phyloP scores from a whole-genome alignment of 2,888 invertebrate genomes.

The Furcula furcula region DNA sequence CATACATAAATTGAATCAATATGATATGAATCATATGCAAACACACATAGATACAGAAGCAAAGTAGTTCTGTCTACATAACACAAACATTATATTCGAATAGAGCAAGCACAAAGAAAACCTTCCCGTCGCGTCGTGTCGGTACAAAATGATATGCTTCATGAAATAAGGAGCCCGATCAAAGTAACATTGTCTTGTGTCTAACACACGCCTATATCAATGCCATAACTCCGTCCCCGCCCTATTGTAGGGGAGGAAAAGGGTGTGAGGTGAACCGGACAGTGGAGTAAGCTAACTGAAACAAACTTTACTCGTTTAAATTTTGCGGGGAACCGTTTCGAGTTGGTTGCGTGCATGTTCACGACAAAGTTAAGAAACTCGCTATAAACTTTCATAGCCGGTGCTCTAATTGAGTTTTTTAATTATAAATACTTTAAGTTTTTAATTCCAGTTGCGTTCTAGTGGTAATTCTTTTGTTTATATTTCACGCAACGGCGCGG shows the following conservation, averaged over 20 bases:
- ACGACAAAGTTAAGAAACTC: slow-evolving; percentile 58
- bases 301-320: slow-evolving; percentile 81
- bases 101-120: slow-evolving; percentile 26
- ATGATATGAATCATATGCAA: too few relatives aligned
- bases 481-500: too few relatives aligned
- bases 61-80: background rate
- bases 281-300: slow-evolving; percentile 69
- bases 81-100: slow-evolving; percentile 8
- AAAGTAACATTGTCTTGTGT: slow-evolving; percentile 53
- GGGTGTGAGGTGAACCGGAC: slow-evolving; percentile 50
- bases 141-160: slow-evolving; percentile 31
- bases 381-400: slow-evolving; percentile 53
- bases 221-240: slow-evolving; percentile 36
- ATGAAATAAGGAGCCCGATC: slow-evolving; percentile 50
- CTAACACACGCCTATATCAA: slow-evolving; percentile 60
- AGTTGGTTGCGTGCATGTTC: slow-evolving; percentile 64
- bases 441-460: too few relatives aligned
- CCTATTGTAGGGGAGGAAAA: slow-evolving; percentile 17
- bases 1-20: too few relatives aligned
- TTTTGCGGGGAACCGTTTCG: slow-evolving; percentile 67
- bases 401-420: slow-evolving; percentile 57
- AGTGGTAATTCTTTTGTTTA: too few relatives aligned
- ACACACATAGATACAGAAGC: background rate
- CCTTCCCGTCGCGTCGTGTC: slow-evolving; percentile 18
- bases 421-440: slow-evolving; percentile 38